phyloP scores from a whole-genome alignment of 1,140 invertebrate genomes.

The Pseudachorutes palmiensis region DNA sequence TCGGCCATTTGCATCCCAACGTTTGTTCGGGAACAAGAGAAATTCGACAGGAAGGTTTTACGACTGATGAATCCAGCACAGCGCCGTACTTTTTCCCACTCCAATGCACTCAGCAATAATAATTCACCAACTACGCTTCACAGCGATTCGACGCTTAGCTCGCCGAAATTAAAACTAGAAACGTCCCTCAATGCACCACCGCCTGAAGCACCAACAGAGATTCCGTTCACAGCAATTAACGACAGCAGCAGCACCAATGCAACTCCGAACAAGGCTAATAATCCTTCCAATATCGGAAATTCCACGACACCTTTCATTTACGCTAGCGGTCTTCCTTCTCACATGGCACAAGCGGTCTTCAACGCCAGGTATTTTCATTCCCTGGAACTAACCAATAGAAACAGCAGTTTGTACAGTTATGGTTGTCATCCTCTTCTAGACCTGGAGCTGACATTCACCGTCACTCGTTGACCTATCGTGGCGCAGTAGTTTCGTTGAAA shows the following conservation, averaged over 20 bases:
- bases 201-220: not conserved
- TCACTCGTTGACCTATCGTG: constrained; percentile 72
- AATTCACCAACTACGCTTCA: not conserved
- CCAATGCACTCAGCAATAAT: not conserved
- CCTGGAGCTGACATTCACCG: constrained; percentile 29
- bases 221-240: not conserved
- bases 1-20: constrained; percentile 74
- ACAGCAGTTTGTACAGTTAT: too few species aligned
- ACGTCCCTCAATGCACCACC: not conserved
- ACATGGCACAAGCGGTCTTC: not conserved
- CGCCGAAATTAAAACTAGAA: not conserved
- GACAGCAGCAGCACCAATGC: not conserved
- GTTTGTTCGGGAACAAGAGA: constrained; percentile 54
- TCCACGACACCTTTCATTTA: not conserved
- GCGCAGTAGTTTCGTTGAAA: constrained; percentile 68
- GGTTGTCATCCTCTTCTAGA: not conserved
- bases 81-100: not conserved
- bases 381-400: too few species aligned
- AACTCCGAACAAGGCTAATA: not conserved
- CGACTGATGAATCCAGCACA: constrained; percentile 5
- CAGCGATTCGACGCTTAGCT: not conserved
- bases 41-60: not conserved
- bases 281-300: not conserved
- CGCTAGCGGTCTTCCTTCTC: not conserved
- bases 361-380: not conserved